phyloP scores from a whole-genome alignment of 2,113 vertebrate species.

The Piaya cayana region DNA sequence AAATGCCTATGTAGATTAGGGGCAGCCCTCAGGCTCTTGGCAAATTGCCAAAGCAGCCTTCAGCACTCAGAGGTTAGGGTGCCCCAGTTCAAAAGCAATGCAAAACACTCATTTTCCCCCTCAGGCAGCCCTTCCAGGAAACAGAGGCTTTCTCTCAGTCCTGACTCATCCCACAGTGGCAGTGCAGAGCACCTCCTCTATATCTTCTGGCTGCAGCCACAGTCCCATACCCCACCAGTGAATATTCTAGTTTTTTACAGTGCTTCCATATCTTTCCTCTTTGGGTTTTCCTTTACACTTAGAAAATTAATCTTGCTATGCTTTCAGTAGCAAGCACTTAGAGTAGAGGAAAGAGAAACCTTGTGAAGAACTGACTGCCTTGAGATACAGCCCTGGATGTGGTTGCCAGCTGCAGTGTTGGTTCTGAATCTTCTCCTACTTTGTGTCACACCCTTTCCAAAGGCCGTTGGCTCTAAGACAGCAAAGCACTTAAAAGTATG shows the following conservation, averaged over 20 bases:
- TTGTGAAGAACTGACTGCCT: background rate
- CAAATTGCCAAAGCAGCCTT: background rate
- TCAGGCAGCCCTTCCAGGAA: background rate
- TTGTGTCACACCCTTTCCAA: background rate
- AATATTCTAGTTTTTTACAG: background rate
- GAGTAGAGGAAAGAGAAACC: background rate
- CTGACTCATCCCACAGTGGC: background rate
- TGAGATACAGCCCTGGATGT: background rate
- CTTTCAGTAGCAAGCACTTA: background rate
- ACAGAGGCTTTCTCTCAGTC: background rate
- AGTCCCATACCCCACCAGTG: background rate
- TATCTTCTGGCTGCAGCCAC: background rate
- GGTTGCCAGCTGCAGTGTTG: background rate
- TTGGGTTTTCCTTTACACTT: background rate
- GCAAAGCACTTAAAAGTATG: background rate
- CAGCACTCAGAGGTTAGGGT: background rate
- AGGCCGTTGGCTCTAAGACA: background rate
- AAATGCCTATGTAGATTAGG: background rate
- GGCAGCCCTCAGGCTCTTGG: background rate
- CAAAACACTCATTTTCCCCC: background rate
- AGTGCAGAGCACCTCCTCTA: background rate
- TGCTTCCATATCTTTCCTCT: background rate
- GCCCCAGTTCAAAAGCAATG: background rate
- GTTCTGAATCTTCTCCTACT: background rate
- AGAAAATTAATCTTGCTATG: background rate